Percentiles rank a stretch among this genome's conserved stretches.
These are phyloP conservation scores for Dendrolimus punctatus DNA, from an alignment of 1,140 invertebrate genomes.

Conservation along the genomic window DNA sequence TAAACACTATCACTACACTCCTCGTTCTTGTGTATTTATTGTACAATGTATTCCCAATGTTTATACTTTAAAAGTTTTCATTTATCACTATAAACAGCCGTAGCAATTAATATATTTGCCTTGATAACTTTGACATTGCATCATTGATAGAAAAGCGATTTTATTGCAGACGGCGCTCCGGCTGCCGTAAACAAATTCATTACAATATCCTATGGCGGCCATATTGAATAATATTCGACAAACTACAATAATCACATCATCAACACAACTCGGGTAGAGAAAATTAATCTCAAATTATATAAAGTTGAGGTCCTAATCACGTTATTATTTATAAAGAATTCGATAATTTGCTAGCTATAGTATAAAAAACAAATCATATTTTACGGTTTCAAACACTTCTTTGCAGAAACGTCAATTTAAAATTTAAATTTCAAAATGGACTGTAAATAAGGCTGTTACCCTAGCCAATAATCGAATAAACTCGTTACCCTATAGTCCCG, in stretches of 20 bases:
- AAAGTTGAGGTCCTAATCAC: too few species aligned
- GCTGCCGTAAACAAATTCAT: conserved; percentile 34
- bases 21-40: neutral
- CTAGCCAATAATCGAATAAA: too few species aligned
- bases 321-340: too few species aligned
- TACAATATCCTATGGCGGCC: conserved; percentile 42
- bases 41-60: neutral
- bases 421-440: too few species aligned
- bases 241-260: conserved; percentile 14
- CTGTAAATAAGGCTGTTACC: too few species aligned
- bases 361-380: neutral
- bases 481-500: too few species aligned
- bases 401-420: too few species aligned
- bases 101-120: too few species aligned
- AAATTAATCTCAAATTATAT: conserved; percentile 17
- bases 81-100: too few species aligned
- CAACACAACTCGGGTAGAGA: conserved; percentile 8
- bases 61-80: too few species aligned
- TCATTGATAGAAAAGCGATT: neutral
- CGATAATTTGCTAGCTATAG: too few species aligned
- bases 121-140: too few species aligned
- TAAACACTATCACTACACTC: conserved; percentile 10
- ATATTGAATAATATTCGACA: conserved; percentile 30
- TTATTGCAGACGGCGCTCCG: neutral
- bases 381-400: neutral